Evolutionary conservation across 2,113 vertebrate genomes (phyloP), one percentile per base, ranked within the genome.

Genomic region (Numenius arquata): DNA sequence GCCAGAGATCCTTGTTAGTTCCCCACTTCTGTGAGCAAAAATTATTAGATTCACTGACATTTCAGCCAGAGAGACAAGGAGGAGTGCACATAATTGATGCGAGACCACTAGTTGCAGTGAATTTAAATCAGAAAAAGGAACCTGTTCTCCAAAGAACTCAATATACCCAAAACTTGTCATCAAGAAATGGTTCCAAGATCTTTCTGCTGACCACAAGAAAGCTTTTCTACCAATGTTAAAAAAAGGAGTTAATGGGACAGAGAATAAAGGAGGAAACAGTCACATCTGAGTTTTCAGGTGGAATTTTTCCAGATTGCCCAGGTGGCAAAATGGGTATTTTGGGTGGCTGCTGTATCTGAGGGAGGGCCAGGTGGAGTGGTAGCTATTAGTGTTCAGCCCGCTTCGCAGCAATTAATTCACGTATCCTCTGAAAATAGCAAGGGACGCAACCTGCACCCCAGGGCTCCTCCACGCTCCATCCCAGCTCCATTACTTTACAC

Each of bases 81-180:
- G 84, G 84, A 87, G 66, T 23, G 70, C 89, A 84, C 86, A 75
- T 96, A 95, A 96, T 93, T 96, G 94, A 96, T 92, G 77, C 27
- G 62, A 91, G 86, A 79, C 70, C 80, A 91, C 63, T 63, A 34
- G 83, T 56, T 90, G 93, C 71, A 81, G 65, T 62, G 96, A 95
- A 89, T 93, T 89, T 85, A 92, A 93, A 96, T 79, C 48, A 87
- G 94, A 53, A 65, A 26, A 56, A 83, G 61, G 67, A 78, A 75
- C n/a, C 8, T 85, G 56, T 93, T 93, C 43, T 91, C 77, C 62
- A 55, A 81, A 92, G 66, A 38, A 55, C 48, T 89, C 53, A 58
- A 23, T 58, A 87, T 58, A 66, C 32, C 48, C 34, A 81, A 72
- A 26, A 32, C 20, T 70, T 41, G 23, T 55, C 90, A 84, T 71